Evolutionary conservation across 1,140 invertebrate species (phyloP).

Genomic region (Brachionus paranguensis): DNA sequence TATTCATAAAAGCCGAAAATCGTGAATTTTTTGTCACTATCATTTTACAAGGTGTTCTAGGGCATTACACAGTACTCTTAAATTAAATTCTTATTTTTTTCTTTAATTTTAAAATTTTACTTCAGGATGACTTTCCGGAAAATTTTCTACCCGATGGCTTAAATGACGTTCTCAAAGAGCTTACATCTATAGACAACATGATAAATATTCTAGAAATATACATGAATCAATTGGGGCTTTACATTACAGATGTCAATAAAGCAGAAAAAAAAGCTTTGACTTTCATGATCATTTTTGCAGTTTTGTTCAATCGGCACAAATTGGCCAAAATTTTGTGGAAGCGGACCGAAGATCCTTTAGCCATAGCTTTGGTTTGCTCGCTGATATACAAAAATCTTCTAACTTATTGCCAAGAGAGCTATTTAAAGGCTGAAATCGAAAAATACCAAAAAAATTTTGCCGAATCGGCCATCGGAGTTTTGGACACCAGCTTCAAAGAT

Average conservation of each 20-base stretch:
- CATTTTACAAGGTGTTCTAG: slow-evolving; percentile 53
- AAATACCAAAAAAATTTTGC: slow-evolving; percentile 52
- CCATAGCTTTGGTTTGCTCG: slow-evolving; percentile 52
- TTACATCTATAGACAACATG: slow-evolving; percentile 51
- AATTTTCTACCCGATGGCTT: slow-evolving; percentile 43
- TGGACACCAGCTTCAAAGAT: slow-evolving; percentile 52
- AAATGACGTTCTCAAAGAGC: slow-evolving; percentile 47
- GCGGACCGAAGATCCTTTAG: slow-evolving; percentile 55
- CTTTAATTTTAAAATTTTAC: not conserved
- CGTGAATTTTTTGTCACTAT: slow-evolving; percentile 55
- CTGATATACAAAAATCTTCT: slow-evolving; percentile 45
- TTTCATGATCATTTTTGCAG: slow-evolving; percentile 53
- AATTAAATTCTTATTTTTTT: not conserved
- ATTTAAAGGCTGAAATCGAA: slow-evolving; percentile 43
- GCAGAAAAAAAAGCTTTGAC: slow-evolving; percentile 51
- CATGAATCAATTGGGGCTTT: slow-evolving; percentile 48
- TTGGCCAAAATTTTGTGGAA: slow-evolving; percentile 56
- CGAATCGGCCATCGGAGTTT: slow-evolving; percentile 52
- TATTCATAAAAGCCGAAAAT: slow-evolving; percentile 52
- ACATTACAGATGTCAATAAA: slow-evolving; percentile 47
- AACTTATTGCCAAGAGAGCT: slow-evolving; percentile 43
- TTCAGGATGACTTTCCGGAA: slow-evolving; percentile 34
- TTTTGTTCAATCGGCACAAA: slow-evolving; percentile 49
- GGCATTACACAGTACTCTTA: slow-evolving; percentile 43
- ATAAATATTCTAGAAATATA: slow-evolving; percentile 51